A percentile compares a stretch with the other conserved stretches of the same genome.
phyloP scores from a whole-genome alignment of 2,797 vertebrate species.

The Serranus cabrilla region DNA sequence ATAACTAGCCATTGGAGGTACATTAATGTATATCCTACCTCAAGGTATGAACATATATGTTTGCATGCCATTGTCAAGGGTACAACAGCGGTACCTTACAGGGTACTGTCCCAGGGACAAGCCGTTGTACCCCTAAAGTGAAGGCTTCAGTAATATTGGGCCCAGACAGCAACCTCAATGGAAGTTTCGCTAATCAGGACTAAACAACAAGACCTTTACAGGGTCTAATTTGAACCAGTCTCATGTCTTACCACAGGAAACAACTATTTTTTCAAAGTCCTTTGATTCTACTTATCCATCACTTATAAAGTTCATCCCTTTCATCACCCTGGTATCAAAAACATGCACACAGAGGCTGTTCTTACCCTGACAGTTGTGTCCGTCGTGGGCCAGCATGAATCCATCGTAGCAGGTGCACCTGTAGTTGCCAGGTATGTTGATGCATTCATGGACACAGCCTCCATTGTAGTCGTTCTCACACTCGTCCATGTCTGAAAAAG shows the following conservation, averaged over 20 bases:
- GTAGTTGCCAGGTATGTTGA: slow-evolving; percentile 99
- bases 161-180: too few species aligned
- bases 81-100: too few species aligned
- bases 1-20: too few species aligned
- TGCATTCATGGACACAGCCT: slow-evolving; percentile 97
- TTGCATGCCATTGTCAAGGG: too few species aligned
- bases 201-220: background rate
- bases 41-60: too few species aligned
- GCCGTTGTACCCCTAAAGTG: too few species aligned
- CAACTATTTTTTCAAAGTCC: background rate
- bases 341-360: slow-evolving; percentile 24
- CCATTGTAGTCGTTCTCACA: slow-evolving; percentile 98
- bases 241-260: background rate
- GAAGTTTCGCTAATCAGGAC: too few species aligned
- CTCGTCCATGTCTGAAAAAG: slow-evolving; percentile 94
- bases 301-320: background rate
- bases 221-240: background rate
- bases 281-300: background rate
- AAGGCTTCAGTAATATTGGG: too few species aligned
- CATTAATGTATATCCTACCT: too few species aligned
- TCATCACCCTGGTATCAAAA: background rate
- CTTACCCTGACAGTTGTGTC: slow-evolving; percentile 98
- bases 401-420: slow-evolving; percentile 97
- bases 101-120: too few species aligned
- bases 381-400: slow-evolving; percentile 96